Conservation (phyloP, 2,888 invertebrate genomes). For the Autographa gamma region DNA sequence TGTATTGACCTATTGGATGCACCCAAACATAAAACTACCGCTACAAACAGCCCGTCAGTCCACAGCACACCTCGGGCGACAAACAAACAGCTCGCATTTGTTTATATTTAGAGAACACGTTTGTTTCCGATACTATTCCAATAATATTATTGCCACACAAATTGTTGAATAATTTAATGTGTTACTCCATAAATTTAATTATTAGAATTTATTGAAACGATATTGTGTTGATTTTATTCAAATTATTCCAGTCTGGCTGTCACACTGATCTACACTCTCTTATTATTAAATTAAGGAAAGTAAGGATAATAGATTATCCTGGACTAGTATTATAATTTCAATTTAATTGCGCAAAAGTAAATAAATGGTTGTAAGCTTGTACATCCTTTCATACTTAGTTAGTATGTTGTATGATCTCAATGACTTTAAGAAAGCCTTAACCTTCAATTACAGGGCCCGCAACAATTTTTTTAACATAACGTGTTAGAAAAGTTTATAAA, state of each 20-base stretch:
- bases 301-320: not conserved
- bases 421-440: no score
- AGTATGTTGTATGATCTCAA: no score
- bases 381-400: no score
- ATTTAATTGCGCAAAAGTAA: no score
- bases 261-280: not conserved
- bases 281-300: not conserved
- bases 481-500: no score
- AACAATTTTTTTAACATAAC: no score
- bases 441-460: no score
- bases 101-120: slow-evolving; percentile 26
- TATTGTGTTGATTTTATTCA: slow-evolving; percentile 21
- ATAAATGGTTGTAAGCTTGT: no score
- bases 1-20: no score
- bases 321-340: no score
- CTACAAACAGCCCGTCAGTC: no score
- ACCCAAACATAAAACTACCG: no score
- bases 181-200: slow-evolving; percentile 32
- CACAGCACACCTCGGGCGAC: not conserved
- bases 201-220: slow-evolving; percentile 20
- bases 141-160: slow-evolving; percentile 11
- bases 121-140: slow-evolving; percentile 30
- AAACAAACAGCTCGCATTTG: slow-evolving; percentile 16
- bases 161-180: slow-evolving; percentile 40
- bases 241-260: slow-evolving; percentile 4